Evolutionary conservation across 1,140 invertebrate genomes (phyloP).

Genomic region (Oncopeltus fasciatus): DNA sequence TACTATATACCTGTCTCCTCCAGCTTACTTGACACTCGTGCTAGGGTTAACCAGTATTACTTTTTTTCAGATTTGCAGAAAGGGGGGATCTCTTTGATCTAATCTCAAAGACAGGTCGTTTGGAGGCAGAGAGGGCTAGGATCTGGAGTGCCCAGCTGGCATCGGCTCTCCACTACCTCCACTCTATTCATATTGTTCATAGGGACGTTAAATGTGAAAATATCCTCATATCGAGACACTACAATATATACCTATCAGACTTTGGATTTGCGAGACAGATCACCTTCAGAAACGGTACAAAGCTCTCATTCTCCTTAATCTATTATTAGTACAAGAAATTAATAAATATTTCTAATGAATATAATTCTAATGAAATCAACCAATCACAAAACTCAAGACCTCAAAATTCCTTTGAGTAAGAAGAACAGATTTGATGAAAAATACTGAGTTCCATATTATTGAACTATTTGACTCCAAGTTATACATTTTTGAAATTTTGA

Average conservation of each 20-base stretch:
- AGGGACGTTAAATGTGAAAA: constrained; percentile 14
- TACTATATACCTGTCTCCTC: neutral
- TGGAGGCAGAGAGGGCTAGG: constrained; percentile 48
- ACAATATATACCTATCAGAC: constrained; percentile 2
- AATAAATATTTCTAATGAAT: neutral
- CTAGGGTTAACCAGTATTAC: too few species aligned
- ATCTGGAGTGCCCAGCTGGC: neutral
- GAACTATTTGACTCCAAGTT: too few species aligned
- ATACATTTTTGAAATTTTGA: too few species aligned
- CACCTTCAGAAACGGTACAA: neutral
- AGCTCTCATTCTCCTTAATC: neutral
- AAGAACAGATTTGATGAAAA: too few species aligned
- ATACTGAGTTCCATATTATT: too few species aligned
- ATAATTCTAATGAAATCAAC: neutral
- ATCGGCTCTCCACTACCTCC: constrained; percentile 4
- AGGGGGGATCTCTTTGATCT: constrained; percentile 73
- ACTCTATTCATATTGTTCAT: constrained; percentile 2
- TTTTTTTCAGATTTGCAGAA: constrained; percentile 38
- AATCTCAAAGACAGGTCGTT: constrained; percentile 54
- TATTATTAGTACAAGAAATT: neutral
- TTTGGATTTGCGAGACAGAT: constrained; percentile 10
- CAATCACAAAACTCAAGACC: too few species aligned
- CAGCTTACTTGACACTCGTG: neutral
- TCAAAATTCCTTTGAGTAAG: too few species aligned
- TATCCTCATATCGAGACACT: constrained; percentile 1